phyloP scores from a whole-genome alignment of 2,888 invertebrate species.

The Rhyacophila evoluta region DNA sequence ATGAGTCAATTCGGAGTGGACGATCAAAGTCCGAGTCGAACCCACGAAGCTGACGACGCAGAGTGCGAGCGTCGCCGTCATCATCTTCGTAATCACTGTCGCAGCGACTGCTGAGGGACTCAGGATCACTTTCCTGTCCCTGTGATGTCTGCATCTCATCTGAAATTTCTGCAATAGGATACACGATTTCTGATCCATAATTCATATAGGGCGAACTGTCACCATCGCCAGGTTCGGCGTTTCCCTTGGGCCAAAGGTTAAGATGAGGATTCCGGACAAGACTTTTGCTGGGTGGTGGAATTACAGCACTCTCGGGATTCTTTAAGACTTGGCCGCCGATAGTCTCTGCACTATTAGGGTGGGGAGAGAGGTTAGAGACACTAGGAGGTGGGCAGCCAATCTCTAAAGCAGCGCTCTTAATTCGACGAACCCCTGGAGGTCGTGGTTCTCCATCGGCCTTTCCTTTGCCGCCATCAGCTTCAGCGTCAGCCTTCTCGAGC shows the following conservation, averaged over 20 bases:
- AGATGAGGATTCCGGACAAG: constrained; percentile 78
- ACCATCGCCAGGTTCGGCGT: constrained; percentile 75
- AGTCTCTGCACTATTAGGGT: constrained; percentile 85
- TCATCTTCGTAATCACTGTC: constrained; percentile 75
- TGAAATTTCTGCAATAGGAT: constrained; percentile 87
- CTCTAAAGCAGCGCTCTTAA: constrained; percentile 79
- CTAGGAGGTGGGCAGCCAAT: constrained; percentile 78
- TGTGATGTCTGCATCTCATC: constrained; percentile 81
- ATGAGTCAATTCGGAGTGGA: constrained; percentile 65
- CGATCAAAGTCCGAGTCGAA: constrained; percentile 69
- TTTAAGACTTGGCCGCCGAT: constrained; percentile 77
- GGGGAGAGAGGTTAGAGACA: constrained; percentile 79
- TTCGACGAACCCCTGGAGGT: constrained; percentile 74
- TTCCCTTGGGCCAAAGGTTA: constrained; percentile 73
- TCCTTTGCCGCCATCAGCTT: constrained; percentile 64
- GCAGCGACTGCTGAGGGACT: constrained; percentile 71
- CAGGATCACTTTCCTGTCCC: constrained; percentile 72
- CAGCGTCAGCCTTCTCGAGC: constrained; percentile 66
- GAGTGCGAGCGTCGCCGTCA: constrained; percentile 64
- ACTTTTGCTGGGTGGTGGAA: constrained; percentile 79
- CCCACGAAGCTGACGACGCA: constrained; percentile 63
- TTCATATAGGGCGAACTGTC: constrained; percentile 79
- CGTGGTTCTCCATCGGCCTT: constrained; percentile 69
- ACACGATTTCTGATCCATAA: constrained; percentile 82
- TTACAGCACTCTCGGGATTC: constrained; percentile 73